Evolutionary conservation across 2,797 vertebrate species (phyloP).

Genomic region (Iguana delicatissima): DNA sequence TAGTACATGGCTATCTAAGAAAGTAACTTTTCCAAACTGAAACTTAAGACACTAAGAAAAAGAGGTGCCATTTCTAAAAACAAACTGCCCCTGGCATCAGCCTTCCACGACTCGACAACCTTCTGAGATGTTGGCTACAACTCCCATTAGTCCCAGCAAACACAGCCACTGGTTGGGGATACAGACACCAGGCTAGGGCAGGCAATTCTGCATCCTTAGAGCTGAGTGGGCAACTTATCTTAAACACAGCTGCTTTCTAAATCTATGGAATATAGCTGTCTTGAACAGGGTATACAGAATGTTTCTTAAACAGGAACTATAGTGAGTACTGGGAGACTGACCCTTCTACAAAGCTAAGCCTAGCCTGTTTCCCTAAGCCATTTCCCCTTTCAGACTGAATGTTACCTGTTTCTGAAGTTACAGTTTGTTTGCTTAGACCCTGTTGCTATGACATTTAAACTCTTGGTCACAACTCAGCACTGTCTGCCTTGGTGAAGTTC

Average conservation of each 20-base stretch:
- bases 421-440: not conserved
- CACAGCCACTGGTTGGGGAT: not conserved
- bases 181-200: not conserved
- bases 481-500: not conserved
- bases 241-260: not conserved
- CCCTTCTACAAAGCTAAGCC: not conserved
- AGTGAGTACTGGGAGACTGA: not conserved
- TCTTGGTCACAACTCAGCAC: not conserved
- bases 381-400: not conserved
- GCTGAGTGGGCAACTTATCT: not conserved
- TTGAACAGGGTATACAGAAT: not conserved
- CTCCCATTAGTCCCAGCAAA: not conserved
- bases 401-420: not conserved
- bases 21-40: not conserved
- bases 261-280: not conserved
- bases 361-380: too few relatives aligned
- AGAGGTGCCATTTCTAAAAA: too few relatives aligned
- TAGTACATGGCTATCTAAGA: not conserved
- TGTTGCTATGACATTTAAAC: not conserved
- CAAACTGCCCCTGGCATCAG: not conserved
- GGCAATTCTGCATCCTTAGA: not conserved
- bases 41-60: not conserved
- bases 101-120: not conserved
- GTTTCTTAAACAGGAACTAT: not conserved
- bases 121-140: not conserved